Percentiles rank a stretch among this genome's conserved stretches.
Conservation (phyloP, 1,140 invertebrate species). For the Musca vetustissima region DNA sequence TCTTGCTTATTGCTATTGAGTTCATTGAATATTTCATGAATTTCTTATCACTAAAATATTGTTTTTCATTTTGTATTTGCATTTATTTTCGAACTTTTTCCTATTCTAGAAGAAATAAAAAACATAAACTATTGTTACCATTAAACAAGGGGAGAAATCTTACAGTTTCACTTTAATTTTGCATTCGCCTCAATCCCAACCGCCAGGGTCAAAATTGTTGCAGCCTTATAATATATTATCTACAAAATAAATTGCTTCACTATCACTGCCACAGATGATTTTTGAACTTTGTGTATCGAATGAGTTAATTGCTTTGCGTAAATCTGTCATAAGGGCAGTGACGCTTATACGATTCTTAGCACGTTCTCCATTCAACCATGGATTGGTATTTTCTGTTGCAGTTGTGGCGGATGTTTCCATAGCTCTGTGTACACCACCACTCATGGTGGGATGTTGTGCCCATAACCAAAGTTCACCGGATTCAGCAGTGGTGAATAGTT, state of each 20-base stretch:
- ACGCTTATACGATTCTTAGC: conserved; percentile 72
- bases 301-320: conserved; percentile 77
- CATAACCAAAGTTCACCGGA: conserved; percentile 86
- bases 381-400: conserved; percentile 58
- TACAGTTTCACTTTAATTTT: too few relatives aligned
- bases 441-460: conserved; percentile 61
- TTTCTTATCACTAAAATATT: too few relatives aligned
- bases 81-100: too few relatives aligned
- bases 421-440: conserved; percentile 24
- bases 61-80: too few relatives aligned
- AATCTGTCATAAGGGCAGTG: conserved; percentile 67
- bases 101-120: too few relatives aligned
- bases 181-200: neutral
- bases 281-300: conserved; percentile 73
- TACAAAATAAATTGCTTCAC: conserved; percentile 78
- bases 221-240: conserved; percentile 57
- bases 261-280: conserved; percentile 78
- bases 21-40: too few relatives aligned
- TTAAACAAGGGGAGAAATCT: too few relatives aligned
- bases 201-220: neutral
- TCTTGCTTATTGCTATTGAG: too few relatives aligned
- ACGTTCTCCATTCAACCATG: conserved; percentile 67
- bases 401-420: conserved; percentile 32
- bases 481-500: conserved; percentile 77
- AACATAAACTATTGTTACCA: too few relatives aligned